These are phyloP conservation scores for Urocynchramus pylzowi DNA, from an alignment of 2,113 vertebrate genomes.

Conservation along the genomic window DNA sequence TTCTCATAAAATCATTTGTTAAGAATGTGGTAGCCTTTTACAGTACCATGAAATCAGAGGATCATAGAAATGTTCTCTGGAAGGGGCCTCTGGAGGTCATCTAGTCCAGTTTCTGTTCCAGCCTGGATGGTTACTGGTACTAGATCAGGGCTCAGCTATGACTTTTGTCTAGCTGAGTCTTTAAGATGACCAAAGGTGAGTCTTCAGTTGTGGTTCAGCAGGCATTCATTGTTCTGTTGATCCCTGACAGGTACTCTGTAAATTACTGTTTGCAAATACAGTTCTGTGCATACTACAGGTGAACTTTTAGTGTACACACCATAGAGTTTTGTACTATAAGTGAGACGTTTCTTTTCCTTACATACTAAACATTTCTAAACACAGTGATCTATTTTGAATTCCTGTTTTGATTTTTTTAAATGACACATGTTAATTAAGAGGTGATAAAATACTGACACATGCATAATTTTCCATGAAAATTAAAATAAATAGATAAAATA, in stretches of 20 bases:
- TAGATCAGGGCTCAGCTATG: background rate
- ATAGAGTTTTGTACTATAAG: background rate
- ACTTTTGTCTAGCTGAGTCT: background rate
- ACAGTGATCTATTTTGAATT: background rate
- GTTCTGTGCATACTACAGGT: background rate
- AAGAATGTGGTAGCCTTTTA: background rate
- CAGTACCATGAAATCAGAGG: background rate
- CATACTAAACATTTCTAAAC: background rate
- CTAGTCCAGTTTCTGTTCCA: background rate
- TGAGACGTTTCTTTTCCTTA: background rate
- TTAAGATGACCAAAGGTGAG: background rate
- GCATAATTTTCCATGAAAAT: background rate
- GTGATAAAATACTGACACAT: background rate
- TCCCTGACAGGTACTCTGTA: background rate
- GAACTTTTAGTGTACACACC: background rate
- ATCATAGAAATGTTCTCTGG: background rate
- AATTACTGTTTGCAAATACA: background rate
- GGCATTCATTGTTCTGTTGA: background rate
- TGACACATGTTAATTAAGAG: background rate
- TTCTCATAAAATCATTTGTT: background rate
- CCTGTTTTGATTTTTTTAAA: background rate
- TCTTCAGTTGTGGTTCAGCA: background rate
- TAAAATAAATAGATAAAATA: background rate
- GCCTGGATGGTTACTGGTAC: accelerated
- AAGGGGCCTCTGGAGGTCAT: background rate